Percentiles rank a stretch among this genome's conserved stretches.
Evolutionary conservation across 2,888 invertebrate genomes (phyloP).

Genomic region (Crepidodera aurea): DNA sequence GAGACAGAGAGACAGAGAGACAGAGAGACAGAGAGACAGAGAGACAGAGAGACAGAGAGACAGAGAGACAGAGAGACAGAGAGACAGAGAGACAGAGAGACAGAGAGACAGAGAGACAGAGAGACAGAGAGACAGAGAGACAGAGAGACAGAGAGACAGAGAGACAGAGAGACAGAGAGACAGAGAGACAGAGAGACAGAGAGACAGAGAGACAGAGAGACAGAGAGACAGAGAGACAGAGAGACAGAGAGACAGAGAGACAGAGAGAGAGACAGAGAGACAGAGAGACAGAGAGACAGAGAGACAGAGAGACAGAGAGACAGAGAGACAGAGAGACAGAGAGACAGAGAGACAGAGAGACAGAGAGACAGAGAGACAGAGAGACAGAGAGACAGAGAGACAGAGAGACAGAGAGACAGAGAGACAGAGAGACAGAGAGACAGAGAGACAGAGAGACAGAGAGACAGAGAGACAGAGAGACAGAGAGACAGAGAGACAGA

Average conservation of each 20-base stretch:
- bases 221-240: slow-evolving; percentile 20
- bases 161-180: slow-evolving; percentile 20
- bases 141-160: slow-evolving; percentile 19
- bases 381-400: slow-evolving; percentile 30
- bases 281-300: slow-evolving; percentile 15
- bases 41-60: slow-evolving; percentile 17
- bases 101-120: slow-evolving; percentile 20
- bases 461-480: slow-evolving; percentile 31
- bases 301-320: slow-evolving; percentile 20
- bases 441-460: slow-evolving; percentile 31
- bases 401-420: slow-evolving; percentile 31
- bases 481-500: slow-evolving; percentile 31
- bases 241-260: slow-evolving; percentile 20
- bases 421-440: slow-evolving; percentile 30
- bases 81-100: slow-evolving; percentile 17
- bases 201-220: slow-evolving; percentile 20
- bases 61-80: slow-evolving; percentile 19
- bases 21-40: slow-evolving; percentile 19
- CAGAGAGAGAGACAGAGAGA: slow-evolving; percentile 17
- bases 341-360: slow-evolving; percentile 20
- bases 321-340: slow-evolving; percentile 19
- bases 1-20: slow-evolving; percentile 18
- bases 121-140: slow-evolving; percentile 19
- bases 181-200: slow-evolving; percentile 19
- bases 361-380: slow-evolving; percentile 27